Base-by-base conservation (phyloP, 1,140 invertebrate species). In the Paracyclopina nana region DNA sequence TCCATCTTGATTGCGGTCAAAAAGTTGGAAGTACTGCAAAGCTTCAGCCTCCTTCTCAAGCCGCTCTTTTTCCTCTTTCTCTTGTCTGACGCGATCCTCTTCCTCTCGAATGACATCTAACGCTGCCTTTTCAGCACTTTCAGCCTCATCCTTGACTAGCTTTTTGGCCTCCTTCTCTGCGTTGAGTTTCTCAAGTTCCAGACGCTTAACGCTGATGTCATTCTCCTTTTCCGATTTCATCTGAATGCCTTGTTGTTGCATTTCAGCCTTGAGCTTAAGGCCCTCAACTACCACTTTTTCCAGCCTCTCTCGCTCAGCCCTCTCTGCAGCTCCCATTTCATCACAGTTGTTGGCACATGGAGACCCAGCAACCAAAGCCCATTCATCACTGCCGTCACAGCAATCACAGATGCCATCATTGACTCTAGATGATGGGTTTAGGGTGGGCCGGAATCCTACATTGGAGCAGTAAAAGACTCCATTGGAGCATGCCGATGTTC, bases 381-480 rank as follows among this genome's bases (percentile, higher is more conserved):
- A 85, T 63, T 98, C 94, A 69, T 98, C 94, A 52, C 78, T 80
- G 1, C 80, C 85, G 72, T 98, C 94, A 70, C 94, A 99, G 58
- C 94, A 99, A 67, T 99, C 90, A 69, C 95, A 99, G 55, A 97
- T 77, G 2, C 86, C 85, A 69, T 99, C 95, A 63, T 96, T 94
- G 0, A 98, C 88, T 60, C 81, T 70, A 3, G 80, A 82, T 24
- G 90, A 87, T 1, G 82, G 80, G 58, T 99, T 77, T 58, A 83
- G 72, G 41, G 72, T 57, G 0, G 85, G 69, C 57, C 71, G 72
- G 63, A 87, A 78, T 1, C 88, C 90, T 40, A 76, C 71, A 68
- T 98, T 99, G 29, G 78, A 72, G 63, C 95, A 99, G 63, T 87
- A 79, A 63, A 98, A 59, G 30, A 50, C 29, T 60, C 82, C 82